Base-by-base conservation (phyloP, 23 tunicate species). In the Aplidium turbinatum region DNA sequence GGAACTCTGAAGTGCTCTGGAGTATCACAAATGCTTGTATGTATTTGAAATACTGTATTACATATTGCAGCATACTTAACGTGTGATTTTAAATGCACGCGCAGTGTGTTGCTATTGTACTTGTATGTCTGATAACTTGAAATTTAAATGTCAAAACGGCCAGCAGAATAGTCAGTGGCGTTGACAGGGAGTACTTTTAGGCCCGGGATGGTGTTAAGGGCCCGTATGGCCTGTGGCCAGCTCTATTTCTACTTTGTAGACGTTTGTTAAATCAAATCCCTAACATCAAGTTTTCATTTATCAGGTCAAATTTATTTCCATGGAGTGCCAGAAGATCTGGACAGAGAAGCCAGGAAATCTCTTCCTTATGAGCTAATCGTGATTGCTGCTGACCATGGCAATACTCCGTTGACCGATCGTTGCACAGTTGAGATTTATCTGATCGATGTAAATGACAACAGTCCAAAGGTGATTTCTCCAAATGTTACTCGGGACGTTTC, bases 361-460 rank as follows among this genome's bases (percentile, higher is more conserved):
- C 85, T 57, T 18, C 91, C 91, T 0, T 70, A 78, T 57, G 42
- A 28, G 6, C 30, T 91, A 4, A 40, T 52, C 3, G 92, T 79
- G 19, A 60, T 54, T 16, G 97, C 97, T 0, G 35, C 82, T 20
- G 97, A 91, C 47, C 58, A 68, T 30, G 97, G 97, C 0, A 25
- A 51, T 34, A 27, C 65, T 0, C 82, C 82, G 23, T 33, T 22
- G 19, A 35, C 35, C 0, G 79, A 70, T 19, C 21, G 29, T 5
- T 83, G 74, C 2, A 72, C 73, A 6, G 97, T 79, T 33, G 73
- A 78, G 20, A 88, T 88, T 22, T 88, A 75, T 35, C 61, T 89
- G 13, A 61, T 38, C 1, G 96, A 89, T 48, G 52, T 89, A 1
- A 89, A 89, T 69, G 96, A 89, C 75, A 89, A 89, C 66, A 21